phyloP scores from a whole-genome alignment of 2,113 vertebrate species.

The Tichodroma muraria region DNA sequence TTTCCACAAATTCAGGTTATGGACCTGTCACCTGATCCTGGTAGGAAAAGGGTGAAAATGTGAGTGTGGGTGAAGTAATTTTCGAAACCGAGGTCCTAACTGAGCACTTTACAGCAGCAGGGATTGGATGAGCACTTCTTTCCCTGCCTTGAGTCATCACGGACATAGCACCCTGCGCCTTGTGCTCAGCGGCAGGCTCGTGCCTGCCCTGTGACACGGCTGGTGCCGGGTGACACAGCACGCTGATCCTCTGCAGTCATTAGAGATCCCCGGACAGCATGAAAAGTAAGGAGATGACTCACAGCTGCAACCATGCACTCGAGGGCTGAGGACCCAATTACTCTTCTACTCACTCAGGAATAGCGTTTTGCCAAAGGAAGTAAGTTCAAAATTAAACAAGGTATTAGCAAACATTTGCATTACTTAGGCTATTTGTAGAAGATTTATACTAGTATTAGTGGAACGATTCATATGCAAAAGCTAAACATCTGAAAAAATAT shows the following conservation, averaged over 20 bases:
- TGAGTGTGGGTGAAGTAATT: neutral
- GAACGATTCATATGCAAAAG: neutral
- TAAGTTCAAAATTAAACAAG: neutral
- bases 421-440: neutral
- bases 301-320: neutral
- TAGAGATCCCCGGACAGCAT: neutral
- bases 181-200: neutral
- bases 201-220: neutral
- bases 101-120: neutral
- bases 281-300: neutral
- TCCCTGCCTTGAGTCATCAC: neutral
- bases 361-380: neutral
- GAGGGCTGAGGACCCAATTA: neutral
- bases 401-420: neutral
- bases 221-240: neutral
- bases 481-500: neutral
- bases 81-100: neutral
- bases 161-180: rapidly evolving
- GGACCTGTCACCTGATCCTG: neutral
- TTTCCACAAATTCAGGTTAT: neutral
- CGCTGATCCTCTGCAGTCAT: neutral
- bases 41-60: neutral
- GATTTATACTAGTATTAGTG: neutral
- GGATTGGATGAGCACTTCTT: neutral
- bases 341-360: neutral